phyloP scores from a whole-genome alignment of 2,888 invertebrate species.

The Xanthia togata region DNA sequence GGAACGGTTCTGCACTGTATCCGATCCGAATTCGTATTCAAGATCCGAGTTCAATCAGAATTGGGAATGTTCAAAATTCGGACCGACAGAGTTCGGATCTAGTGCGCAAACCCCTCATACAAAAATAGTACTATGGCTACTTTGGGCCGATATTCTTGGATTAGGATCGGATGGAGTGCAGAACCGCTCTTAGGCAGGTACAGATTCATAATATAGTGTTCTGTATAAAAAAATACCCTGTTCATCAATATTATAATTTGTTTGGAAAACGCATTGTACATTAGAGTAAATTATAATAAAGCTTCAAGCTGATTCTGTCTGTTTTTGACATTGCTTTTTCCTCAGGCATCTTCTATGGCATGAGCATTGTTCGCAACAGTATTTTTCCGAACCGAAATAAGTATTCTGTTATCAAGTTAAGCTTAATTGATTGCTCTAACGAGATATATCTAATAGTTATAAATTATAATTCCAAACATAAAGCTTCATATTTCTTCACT shows the following conservation, averaged over 20 bases:
- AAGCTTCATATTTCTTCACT: not conserved
- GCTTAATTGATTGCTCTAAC: not conserved
- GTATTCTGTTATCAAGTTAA: not conserved
- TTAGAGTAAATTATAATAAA: not conserved
- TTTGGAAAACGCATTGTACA: not conserved
- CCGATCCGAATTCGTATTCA: not conserved
- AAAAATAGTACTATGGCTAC: not conserved
- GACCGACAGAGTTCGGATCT: not conserved
- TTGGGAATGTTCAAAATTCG: not conserved
- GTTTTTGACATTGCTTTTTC: not conserved
- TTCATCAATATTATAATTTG: not conserved
- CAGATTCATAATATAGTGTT: not conserved
- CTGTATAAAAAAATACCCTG: not conserved
- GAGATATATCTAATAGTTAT: not conserved
- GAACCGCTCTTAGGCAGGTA: not conserved
- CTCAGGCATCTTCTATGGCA: not conserved
- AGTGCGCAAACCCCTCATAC: not conserved
- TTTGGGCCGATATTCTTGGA: not conserved
- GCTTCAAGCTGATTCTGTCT: not conserved
- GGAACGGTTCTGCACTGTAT: not conserved
- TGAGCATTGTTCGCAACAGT: not conserved
- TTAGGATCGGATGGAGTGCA: not conserved
- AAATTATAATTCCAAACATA: not conserved
- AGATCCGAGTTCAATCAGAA: not conserved
- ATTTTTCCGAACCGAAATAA: not conserved